Base-by-base conservation (phyloP, 2,797 vertebrate species). In the Oophaga sylvatica region DNA sequence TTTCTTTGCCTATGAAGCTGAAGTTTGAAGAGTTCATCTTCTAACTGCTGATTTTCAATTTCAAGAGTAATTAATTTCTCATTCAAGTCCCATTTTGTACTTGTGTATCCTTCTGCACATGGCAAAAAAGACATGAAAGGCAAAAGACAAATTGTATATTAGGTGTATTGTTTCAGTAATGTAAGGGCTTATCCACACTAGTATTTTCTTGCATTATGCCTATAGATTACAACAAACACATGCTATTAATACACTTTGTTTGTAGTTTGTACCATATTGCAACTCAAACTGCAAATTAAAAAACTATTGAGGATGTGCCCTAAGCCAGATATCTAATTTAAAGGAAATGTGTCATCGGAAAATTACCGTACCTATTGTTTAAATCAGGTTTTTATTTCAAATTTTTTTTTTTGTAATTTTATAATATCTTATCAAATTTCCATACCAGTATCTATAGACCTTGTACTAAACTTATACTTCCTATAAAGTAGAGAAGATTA, bases 1-100 rank as follows among this genome's bases (percentile, higher is more conserved):
- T 85, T 83, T 78, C 84, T 89, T 57, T 86, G 82, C 76, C 78
- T 82, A 84, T 87, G 89, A 67, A 88, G 76, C 76, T 91, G 87
- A 65, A 89, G 63, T 88, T 80, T 90, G 41, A 90, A 89, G 59
- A 92, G 83, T 81, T 93, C 89, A 77, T 92, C 91, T 85, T 93
- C 92, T 20, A 93, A 86, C 29, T n/a, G 87, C 48, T 89, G 90
- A 76, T 92, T 93, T 88, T 93, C 90, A 3, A 91, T 62, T 89
- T 93, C 92, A 16, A 88, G 73, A 35, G 90, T 84, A 35, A 91
- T 87, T 62, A 93, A 81, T 63, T 91, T 91, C 13, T 85, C 89
- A 87, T 89, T 91, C 41, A 92, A n/a, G 56, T 88, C 87, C 56
- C 60, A 81, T 63, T 82, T 90, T 45, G 29, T 29, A 59, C 56